A percentile compares a stretch with the other conserved stretches of the same genome.
Conservation (phyloP, 1,140 invertebrate species). For the Lepidostoma basale region DNA sequence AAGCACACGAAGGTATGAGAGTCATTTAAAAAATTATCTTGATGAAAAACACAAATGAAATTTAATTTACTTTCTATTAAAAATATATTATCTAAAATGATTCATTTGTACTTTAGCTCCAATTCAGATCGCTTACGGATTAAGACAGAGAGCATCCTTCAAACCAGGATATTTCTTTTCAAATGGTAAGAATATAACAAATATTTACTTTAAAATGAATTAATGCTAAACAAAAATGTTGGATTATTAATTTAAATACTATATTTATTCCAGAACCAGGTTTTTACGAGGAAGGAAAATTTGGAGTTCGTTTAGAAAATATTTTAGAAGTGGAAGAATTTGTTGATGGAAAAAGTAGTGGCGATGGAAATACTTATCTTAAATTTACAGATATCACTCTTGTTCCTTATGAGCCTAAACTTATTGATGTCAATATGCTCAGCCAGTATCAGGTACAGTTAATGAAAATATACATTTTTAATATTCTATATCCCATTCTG, state of each 20-base stretch:
- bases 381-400: slow-evolving; percentile 85
- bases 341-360: slow-evolving; percentile 52
- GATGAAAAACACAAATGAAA: not conserved
- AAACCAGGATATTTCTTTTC: slow-evolving; percentile 86
- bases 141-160: slow-evolving; percentile 64
- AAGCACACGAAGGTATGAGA: slow-evolving; percentile 79
- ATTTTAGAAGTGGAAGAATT: slow-evolving; percentile 80
- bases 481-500: not conserved
- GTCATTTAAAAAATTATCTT: not conserved
- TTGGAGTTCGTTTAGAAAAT: slow-evolving; percentile 92
- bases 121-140: slow-evolving; percentile 67
- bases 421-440: slow-evolving; percentile 82
- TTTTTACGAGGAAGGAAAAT: slow-evolving; percentile 82
- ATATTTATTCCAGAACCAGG: slow-evolving; percentile 68
- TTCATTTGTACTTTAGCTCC: slow-evolving; percentile 66
- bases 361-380: slow-evolving; percentile 62
- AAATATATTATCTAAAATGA: not conserved
- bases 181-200: slow-evolving; percentile 67
- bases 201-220: not conserved
- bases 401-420: slow-evolving; percentile 90
- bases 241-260: not conserved
- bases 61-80: not conserved
- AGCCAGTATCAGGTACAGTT: slow-evolving; percentile 72
- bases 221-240: not conserved
- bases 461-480: not conserved